Conservation (phyloP, 2,113 vertebrate species). For the Mustela lutreola region DNA sequence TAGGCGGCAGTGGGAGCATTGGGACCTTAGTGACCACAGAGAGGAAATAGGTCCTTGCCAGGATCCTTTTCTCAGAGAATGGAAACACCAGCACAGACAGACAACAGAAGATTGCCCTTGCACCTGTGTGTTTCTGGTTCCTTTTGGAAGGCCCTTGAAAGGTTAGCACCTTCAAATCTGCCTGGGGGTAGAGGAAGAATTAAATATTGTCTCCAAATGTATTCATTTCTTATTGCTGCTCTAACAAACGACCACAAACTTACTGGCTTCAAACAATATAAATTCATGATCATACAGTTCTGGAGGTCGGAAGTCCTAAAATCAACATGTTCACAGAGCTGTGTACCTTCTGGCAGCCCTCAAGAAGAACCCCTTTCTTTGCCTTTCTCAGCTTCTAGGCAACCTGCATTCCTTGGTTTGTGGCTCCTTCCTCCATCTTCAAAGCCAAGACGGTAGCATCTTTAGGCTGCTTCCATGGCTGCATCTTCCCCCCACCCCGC, state of each 20-base stretch:
- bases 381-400: not conserved
- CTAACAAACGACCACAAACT: not conserved
- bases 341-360: not conserved
- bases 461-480: not conserved
- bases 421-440: not conserved
- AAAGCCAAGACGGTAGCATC: not conserved
- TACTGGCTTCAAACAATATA: not conserved
- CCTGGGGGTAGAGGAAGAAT: not conserved
- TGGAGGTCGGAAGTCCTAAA: not conserved
- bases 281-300: not conserved
- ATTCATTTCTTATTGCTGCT: not conserved
- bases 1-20: fast-evolving
- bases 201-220: not conserved
- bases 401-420: not conserved
- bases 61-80: not conserved
- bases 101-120: not conserved
- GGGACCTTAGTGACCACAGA: not conserved
- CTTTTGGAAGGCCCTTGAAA: not conserved
- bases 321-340: not conserved
- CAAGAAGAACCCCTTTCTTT: not conserved
- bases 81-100: not conserved
- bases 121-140: not conserved
- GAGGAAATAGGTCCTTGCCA: not conserved
- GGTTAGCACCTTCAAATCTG: not conserved
- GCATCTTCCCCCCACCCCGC: no score